These are phyloP conservation scores for Gryon sp. DNA, from an alignment of 1,140 invertebrate genomes.

Conservation along the genomic window DNA sequence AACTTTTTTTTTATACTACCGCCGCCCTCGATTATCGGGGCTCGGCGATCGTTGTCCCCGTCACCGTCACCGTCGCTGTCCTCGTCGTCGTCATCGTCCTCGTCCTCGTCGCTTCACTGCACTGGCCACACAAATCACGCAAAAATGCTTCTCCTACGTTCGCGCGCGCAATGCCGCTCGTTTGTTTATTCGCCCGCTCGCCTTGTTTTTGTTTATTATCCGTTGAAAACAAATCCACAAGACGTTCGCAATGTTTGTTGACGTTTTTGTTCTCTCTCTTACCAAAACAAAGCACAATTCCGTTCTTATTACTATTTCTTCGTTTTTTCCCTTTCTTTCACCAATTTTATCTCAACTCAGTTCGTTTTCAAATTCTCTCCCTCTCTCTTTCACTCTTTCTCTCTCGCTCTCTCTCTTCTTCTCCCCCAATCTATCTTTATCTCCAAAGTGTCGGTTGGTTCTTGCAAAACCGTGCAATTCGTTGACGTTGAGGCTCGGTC, in stretches of 20 bases:
- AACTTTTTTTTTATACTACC: too few species aligned
- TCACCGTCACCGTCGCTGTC: conserved; percentile 13
- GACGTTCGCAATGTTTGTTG: background rate
- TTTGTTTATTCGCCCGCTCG: conserved; percentile 2
- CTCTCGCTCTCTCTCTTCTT: too few species aligned
- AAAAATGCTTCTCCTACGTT: background rate
- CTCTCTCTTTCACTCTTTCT: too few species aligned
- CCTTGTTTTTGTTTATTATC: conserved; percentile 1
- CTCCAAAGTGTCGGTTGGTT: too few species aligned
- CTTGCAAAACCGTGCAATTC: background rate
- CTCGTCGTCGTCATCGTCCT: background rate
- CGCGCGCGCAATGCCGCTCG: background rate
- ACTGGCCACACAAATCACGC: conserved; percentile 8
- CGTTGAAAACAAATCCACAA: background rate
- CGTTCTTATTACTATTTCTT: too few species aligned
- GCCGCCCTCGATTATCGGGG: background rate
- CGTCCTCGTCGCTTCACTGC: conserved; percentile 6
- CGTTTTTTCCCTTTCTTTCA: too few species aligned
- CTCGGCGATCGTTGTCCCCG: conserved; percentile 5
- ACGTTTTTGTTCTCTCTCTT: conserved; percentile 7
- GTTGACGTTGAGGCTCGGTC: background rate
- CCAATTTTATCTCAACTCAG: too few species aligned
- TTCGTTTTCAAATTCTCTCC: too few species aligned
- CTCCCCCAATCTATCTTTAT: too few species aligned
- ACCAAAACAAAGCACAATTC: too few species aligned